Percentiles rank a stretch among this genome's conserved stretches.
These are phyloP conservation scores for Coryphaenoides rupestris DNA, from an alignment of 2,113 vertebrate species.

Conservation along the genomic window DNA sequence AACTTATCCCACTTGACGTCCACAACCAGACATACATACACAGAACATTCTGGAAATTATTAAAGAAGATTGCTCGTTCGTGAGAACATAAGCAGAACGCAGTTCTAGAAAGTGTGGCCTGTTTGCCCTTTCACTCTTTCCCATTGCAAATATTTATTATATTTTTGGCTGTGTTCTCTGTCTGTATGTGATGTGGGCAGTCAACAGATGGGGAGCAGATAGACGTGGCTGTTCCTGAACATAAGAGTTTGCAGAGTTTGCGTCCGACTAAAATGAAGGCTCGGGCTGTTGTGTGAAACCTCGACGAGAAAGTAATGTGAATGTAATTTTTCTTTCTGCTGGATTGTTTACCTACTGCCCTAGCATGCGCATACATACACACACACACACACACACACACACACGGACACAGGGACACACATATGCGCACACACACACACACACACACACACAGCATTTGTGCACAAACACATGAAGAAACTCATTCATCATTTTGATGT, in stretches of 20 bases:
- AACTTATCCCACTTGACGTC: not conserved
- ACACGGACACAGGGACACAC: not conserved
- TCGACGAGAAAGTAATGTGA: too few relatives aligned
- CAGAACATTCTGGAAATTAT: slow-evolving; percentile 23
- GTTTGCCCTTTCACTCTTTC: not conserved
- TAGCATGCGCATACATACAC: not conserved
- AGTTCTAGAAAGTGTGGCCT: slow-evolving; percentile 6
- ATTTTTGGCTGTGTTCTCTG: slow-evolving; percentile 4
- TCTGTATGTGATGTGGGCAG: too few relatives aligned
- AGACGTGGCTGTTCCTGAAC: too few relatives aligned
- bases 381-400: not conserved
- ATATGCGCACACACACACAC: slow-evolving; percentile 4
- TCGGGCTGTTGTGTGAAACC: too few relatives aligned
- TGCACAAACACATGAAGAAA: slow-evolving; percentile 4
- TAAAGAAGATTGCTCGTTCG: slow-evolving; percentile 11
- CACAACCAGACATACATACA: too few relatives aligned
- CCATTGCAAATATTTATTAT: slow-evolving; percentile 8
- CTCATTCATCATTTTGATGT: slow-evolving; percentile 37
- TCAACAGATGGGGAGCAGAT: too few relatives aligned
- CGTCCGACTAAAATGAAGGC: too few relatives aligned
- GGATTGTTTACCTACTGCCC: too few relatives aligned
- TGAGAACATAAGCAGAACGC: slow-evolving; percentile 6
- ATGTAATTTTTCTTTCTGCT: too few relatives aligned
- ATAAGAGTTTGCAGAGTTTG: too few relatives aligned
- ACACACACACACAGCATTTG: slow-evolving; percentile 9